A percentile compares a stretch with the other conserved stretches of the same genome.
These are phyloP conservation scores for Eudorcas thomsonii DNA, from an alignment of 2,113 vertebrate genomes.

Conservation along the genomic window DNA sequence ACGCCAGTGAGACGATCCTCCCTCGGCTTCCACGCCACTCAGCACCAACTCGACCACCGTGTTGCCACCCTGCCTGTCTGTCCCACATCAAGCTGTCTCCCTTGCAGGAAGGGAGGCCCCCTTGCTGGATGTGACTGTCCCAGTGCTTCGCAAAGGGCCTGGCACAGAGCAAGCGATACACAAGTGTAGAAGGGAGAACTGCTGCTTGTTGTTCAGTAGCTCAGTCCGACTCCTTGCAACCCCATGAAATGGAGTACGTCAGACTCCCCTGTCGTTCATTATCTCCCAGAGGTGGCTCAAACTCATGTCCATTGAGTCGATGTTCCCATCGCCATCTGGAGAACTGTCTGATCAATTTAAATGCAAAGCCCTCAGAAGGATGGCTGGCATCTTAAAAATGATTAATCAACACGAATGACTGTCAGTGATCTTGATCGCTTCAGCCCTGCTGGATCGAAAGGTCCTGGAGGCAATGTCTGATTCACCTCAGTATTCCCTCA, in stretches of 20 bases:
- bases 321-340: not conserved
- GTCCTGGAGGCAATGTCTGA: not conserved
- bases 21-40: not conserved
- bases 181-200: fast-evolving
- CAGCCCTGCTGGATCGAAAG: fast-evolving
- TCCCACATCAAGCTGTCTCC: fast-evolving
- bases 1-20: not conserved
- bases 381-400: fast-evolving
- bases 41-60: fast-evolving
- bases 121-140: not conserved
- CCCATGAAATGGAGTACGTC: fast-evolving
- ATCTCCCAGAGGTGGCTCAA: not conserved
- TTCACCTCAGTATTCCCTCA: not conserved
- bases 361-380: not conserved
- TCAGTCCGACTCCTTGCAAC: not conserved
- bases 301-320: not conserved
- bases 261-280: not conserved
- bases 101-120: too few species aligned
- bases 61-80: fast-evolving
- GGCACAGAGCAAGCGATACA: fast-evolving
- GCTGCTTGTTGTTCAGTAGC: not conserved
- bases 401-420: fast-evolving
- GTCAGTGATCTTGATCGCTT: fast-evolving
- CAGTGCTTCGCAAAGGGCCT: not conserved
- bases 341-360: fast-evolving